Evolutionary conservation across 2,797 vertebrate species (phyloP).

Genomic region (Percopsis omiscomaycus): DNA sequence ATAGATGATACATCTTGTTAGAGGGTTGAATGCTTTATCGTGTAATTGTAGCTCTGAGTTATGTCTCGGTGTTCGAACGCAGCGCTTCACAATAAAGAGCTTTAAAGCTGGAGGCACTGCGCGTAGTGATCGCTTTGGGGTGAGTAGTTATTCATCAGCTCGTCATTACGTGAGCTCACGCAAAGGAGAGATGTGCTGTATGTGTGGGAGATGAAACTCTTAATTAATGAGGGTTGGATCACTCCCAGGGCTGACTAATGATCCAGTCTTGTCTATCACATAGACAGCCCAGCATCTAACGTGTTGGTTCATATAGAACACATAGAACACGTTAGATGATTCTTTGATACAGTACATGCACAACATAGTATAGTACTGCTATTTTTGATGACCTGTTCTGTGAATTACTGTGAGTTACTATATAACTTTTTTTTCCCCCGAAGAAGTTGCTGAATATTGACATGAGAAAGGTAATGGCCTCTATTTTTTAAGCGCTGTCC

Average conservation of each 20-base stretch:
- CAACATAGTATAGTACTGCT: neutral
- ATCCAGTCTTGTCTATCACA: constrained; percentile 47
- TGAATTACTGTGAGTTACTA: too few relatives aligned
- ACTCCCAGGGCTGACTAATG: constrained; percentile 52
- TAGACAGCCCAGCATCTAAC: constrained; percentile 24
- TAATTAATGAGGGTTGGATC: constrained; percentile 57
- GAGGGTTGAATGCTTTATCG: constrained; percentile 2
- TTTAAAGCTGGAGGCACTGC: constrained; percentile 25
- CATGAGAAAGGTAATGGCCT: neutral
- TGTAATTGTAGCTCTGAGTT: constrained; percentile 20
- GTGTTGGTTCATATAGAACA: constrained; percentile 1
- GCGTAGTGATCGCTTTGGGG: constrained; percentile 20
- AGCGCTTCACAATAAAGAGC: constrained; percentile 18
- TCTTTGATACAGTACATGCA: constrained; percentile 14
- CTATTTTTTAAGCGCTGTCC: neutral
- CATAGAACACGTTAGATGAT: neutral
- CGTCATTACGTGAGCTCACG: constrained; percentile 33
- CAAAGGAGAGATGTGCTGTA: constrained; percentile 6
- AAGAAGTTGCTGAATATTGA: neutral
- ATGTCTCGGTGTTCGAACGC: constrained; percentile 35
- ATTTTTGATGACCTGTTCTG: too few relatives aligned
- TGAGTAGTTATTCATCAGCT: constrained; percentile 41
- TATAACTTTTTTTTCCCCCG: neutral
- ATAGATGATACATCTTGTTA: constrained; percentile 17
- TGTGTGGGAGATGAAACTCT: constrained; percentile 35